These are phyloP conservation scores for Notothenia coriiceps DNA, from an alignment of 2,113 vertebrate species.

Conservation along the genomic window DNA sequence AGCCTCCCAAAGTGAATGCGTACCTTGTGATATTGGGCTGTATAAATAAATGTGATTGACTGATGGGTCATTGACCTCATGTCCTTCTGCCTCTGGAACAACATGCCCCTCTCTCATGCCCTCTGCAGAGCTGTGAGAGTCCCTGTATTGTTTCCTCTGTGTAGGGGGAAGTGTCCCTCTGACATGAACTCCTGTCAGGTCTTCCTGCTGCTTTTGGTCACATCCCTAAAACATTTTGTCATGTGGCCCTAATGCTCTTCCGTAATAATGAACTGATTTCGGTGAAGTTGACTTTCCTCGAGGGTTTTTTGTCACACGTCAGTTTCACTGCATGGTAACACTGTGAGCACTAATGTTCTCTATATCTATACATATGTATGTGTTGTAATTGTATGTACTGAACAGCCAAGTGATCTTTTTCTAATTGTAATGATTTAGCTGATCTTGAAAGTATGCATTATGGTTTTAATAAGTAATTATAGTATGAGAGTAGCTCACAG, in stretches of 20 bases:
- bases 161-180: constrained; percentile 54
- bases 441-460: neutral
- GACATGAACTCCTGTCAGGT: constrained; percentile 30
- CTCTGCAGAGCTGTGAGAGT: neutral
- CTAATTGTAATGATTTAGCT: neutral
- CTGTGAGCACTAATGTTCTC: neutral
- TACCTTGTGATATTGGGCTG: too few relatives aligned
- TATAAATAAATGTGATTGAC: too few relatives aligned
- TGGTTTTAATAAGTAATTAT: neutral
- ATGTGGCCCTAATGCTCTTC: too few relatives aligned
- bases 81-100: neutral
- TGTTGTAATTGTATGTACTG: neutral
- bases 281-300: neutral
- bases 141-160: constrained; percentile 37
- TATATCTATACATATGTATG: neutral
- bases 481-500: constrained; percentile 1
- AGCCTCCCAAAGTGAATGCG: too few relatives aligned
- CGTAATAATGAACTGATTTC: too few relatives aligned
- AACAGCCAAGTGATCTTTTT: neutral
- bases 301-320: neutral
- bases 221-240: too few relatives aligned
- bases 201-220: constrained; percentile 45
- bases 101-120: constrained; percentile 23
- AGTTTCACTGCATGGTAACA: constrained; percentile 1
- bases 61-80: neutral